These are phyloP conservation scores for Sebastes oblongus DNA, from an alignment of 2,797 vertebrate genomes.

Conservation along the genomic window DNA sequence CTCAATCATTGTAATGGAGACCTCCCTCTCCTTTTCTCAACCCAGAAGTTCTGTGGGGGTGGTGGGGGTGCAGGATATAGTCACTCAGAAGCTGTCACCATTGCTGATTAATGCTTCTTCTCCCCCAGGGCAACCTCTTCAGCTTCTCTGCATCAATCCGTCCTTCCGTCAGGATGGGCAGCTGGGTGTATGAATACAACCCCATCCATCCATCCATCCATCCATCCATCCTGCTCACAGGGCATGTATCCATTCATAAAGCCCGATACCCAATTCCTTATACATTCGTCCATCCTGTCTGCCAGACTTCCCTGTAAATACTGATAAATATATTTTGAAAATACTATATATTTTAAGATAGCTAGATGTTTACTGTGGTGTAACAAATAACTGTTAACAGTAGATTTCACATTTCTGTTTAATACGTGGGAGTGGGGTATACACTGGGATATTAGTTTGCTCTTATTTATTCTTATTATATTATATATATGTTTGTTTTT, in stretches of 20 bases:
- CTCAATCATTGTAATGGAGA: conserved; percentile 7
- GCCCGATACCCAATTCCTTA: neutral
- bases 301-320: neutral
- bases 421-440: neutral
- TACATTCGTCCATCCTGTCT: neutral
- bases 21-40: neutral
- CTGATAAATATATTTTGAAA: too few relatives aligned
- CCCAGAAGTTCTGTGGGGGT: neutral
- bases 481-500: too few relatives aligned
- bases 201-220: neutral
- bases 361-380: neutral
- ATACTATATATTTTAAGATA: neutral
- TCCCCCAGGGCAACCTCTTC: conserved; percentile 29
- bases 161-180: neutral
- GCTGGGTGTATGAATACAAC: neutral
- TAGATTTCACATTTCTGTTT: neutral
- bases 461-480: neutral
- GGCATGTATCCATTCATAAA: neutral
- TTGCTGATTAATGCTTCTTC: conserved; percentile 56
- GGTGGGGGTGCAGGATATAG: conserved; percentile 35
- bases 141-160: conserved; percentile 18
- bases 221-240: neutral
- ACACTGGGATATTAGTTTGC: neutral
- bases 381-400: neutral
- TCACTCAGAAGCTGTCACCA: conserved; percentile 62